These are phyloP conservation scores for Temnothorax longispinosus DNA, from an alignment of 1,140 invertebrate genomes.

Conservation along the genomic window DNA sequence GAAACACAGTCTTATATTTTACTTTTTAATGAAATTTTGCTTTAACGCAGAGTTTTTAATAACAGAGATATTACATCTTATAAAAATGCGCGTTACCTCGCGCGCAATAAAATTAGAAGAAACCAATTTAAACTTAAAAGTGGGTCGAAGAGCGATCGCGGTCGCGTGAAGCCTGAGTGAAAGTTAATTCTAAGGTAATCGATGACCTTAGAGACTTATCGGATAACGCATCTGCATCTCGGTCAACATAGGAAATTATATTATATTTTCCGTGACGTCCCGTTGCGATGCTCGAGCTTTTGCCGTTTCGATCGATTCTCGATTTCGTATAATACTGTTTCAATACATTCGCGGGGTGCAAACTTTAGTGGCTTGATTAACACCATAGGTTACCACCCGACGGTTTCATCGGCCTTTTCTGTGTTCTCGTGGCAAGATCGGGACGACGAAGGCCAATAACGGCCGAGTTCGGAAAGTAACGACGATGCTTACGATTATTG, in stretches of 20 bases:
- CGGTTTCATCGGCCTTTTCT: constrained; percentile 11
- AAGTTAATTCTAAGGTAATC: constrained; percentile 5
- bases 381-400: constrained; percentile 18
- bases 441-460: constrained; percentile 17
- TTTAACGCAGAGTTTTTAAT: background rate
- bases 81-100: background rate
- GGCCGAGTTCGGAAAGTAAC: constrained; percentile 44
- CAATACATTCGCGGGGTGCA: background rate
- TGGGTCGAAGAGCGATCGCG: background rate
- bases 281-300: background rate
- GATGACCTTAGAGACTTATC: background rate
- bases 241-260: background rate
- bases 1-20: background rate
- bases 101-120: background rate
- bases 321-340: background rate
- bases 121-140: constrained; percentile 20
- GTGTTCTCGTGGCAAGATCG: background rate
- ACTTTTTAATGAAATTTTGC: background rate
- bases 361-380: constrained; percentile 39
- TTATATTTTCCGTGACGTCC: background rate
- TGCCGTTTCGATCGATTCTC: background rate
- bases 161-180: background rate
- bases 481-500: constrained; percentile 60
- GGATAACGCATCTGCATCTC: background rate
- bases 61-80: background rate